phyloP scores from a whole-genome alignment of 2,797 vertebrate genomes.

The Lophius americanus region DNA sequence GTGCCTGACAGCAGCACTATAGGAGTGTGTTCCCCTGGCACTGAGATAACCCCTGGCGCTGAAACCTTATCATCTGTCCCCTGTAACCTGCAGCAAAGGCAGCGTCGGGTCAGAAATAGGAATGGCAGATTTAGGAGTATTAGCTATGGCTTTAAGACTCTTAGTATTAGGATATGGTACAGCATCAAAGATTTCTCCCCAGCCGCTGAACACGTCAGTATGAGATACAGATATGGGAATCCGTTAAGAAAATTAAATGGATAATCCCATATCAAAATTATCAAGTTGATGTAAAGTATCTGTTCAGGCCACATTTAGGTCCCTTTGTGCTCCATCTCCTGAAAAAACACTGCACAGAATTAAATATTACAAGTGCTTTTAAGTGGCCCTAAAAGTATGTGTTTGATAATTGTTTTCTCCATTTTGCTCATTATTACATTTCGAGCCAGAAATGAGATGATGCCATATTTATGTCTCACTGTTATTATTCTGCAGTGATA shows the following conservation, averaged over 20 bases:
- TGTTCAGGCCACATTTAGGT: slow-evolving; percentile 27
- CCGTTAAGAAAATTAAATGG: slow-evolving; percentile 42
- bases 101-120: slow-evolving; percentile 39
- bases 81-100: slow-evolving; percentile 55
- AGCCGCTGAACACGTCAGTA: slow-evolving; percentile 19
- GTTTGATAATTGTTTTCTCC: not conserved
- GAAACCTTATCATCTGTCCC: slow-evolving; percentile 45
- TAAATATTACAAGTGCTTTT: too few relatives aligned
- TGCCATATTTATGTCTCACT: not conserved
- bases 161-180: slow-evolving; percentile 5
- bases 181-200: not conserved
- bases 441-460: too few relatives aligned
- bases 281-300: slow-evolving; percentile 36
- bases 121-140: slow-evolving; percentile 25
- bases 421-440: too few relatives aligned
- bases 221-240: slow-evolving; percentile 24
- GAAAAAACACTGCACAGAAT: too few relatives aligned
- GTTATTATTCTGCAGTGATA: too few relatives aligned
- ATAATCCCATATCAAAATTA: slow-evolving; percentile 32
- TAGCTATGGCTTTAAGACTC: slow-evolving; percentile 16
- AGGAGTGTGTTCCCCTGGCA: slow-evolving; percentile 56
- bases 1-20: slow-evolving; percentile 56
- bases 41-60: slow-evolving; percentile 52
- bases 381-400: too few relatives aligned
- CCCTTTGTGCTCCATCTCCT: slow-evolving; percentile 5